Evolutionary conservation across 2,888 invertebrate species (phyloP).

Genomic region (Pristionchus exspectatus): DNA sequence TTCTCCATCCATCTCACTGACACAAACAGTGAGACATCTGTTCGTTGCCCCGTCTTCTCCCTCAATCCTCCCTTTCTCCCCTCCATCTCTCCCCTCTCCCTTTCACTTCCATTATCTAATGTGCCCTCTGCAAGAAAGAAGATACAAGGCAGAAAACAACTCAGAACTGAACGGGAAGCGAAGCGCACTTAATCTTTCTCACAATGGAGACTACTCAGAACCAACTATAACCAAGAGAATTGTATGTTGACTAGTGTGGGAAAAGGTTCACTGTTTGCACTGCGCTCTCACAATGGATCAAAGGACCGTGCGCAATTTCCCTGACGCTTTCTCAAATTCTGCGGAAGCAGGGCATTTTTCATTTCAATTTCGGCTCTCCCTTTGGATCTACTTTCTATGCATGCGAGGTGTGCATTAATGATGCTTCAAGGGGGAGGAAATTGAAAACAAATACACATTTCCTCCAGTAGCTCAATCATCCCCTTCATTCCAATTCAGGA

Average conservation of each 20-base stretch:
- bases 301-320: background rate
- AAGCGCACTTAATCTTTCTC: background rate
- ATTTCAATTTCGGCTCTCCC: background rate
- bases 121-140: background rate
- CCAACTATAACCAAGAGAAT: background rate
- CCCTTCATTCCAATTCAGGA: background rate
- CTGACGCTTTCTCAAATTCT: background rate
- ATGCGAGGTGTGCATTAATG: constrained; percentile 45
- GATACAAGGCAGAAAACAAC: background rate
- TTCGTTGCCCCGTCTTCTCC: constrained; percentile 1
- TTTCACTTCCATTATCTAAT: constrained; percentile 28
- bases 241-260: background rate
- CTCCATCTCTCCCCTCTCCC: background rate
- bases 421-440: constrained; percentile 14
- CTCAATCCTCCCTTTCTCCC: background rate
- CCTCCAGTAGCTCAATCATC: constrained; percentile 15
- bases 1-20: constrained; percentile 35
- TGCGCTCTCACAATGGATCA: background rate
- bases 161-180: constrained; percentile 7
- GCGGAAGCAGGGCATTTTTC: constrained; percentile 24
- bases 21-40: constrained; percentile 49
- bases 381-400: constrained; percentile 25
- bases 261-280: background rate
- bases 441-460: background rate
- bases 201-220: constrained; percentile 7